Conservation (phyloP, 2,797 vertebrate species). For the Danio choprae region DNA sequence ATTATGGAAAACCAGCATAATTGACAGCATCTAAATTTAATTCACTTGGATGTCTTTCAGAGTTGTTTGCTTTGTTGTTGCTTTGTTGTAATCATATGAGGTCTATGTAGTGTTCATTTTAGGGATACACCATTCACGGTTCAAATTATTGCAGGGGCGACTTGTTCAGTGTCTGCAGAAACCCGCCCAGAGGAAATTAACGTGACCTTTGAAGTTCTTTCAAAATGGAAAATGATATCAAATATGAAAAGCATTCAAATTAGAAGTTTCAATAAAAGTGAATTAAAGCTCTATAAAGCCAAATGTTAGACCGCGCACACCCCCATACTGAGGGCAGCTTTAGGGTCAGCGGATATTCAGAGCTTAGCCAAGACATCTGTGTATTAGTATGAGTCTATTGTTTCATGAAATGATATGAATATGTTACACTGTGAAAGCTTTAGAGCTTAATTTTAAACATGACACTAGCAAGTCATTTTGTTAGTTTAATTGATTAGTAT, state of each 20-base stretch:
- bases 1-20: background rate
- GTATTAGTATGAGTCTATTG: background rate
- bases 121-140: background rate
- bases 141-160: background rate
- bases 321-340: background rate
- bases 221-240: background rate
- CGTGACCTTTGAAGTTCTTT: background rate
- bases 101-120: background rate
- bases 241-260: conserved; percentile 5
- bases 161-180: background rate
- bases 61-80: background rate
- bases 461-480: background rate
- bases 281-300: background rate
- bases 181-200: background rate
- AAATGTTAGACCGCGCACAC: background rate
- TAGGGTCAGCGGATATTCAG: background rate
- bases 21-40: background rate
- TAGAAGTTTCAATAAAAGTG: background rate
- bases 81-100: too few relatives aligned
- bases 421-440: background rate
- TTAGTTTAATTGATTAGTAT: background rate
- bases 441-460: background rate
- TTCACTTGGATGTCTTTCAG: background rate
- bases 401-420: background rate
- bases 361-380: background rate